Evolutionary conservation across 2,113 vertebrate species (phyloP), one percentile per base, ranked within the genome.

Genomic region (Neodontobutis hainanensis): DNA sequence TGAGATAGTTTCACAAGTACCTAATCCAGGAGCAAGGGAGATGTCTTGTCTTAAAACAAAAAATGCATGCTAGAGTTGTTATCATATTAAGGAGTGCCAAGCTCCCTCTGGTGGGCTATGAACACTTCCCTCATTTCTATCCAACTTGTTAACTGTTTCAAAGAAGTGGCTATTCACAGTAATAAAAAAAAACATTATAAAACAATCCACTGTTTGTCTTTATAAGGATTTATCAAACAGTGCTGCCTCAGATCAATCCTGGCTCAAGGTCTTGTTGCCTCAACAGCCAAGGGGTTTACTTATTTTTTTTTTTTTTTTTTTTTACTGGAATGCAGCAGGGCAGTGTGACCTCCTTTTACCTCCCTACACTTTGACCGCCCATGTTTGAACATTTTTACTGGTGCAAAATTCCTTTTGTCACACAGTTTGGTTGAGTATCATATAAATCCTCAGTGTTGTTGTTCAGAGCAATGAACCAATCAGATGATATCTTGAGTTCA

Each of bases 321-420:
- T n/a, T 60, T 48, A 42, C 56, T 75, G 83, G 88, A 91, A 91
- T 91, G 83, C 82, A 68, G 40, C 84, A 68, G n/a, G 9, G 36
- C 43, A 45, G 48, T 85, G 88, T 82, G 75, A 89, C 50, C 49
- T 59, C 61, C 47, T 14, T 5, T 9, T 42, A 46, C 56, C 16
- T 15, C 8, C 1, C 48, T 10, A 12, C 35, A 19, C 38, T 45
- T 73, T 70, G 64, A 66, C 68, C 12, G 10, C 63, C 49, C 47
- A 51, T 58, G 36, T 67, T 68, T 42, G 11, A 27, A 66, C 68
- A 32, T 65, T 75, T 65, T 64, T 5, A 14, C 51, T 56, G 51
- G 11, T 16, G 49, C 60, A 57, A 61, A 61, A 65, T 69, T 61
- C 47, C 57, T 6, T 72, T 53, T 49, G 57, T 80, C 45, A 51